phyloP scores from a whole-genome alignment of 1,140 invertebrate genomes.

The Luehdorfia chinensis region DNA sequence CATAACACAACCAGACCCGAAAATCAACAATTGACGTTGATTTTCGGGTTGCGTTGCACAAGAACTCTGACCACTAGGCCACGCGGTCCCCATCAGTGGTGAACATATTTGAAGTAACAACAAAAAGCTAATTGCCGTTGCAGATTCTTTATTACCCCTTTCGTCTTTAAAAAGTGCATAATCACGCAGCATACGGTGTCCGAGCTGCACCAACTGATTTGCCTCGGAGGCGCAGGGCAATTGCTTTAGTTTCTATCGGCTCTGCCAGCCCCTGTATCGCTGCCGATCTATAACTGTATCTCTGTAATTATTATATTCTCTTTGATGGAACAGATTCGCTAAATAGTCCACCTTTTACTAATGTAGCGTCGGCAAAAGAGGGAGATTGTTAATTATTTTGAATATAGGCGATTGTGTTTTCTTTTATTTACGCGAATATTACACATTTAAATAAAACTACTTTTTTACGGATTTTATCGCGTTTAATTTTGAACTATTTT shows the following conservation, averaged over 20 bases:
- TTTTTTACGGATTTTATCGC: no score
- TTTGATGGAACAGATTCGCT: constrained; percentile 71
- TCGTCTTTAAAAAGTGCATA: constrained; percentile 7
- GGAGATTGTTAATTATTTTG: neutral
- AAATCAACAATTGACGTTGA: no score
- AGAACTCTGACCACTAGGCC: no score
- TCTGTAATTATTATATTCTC: constrained; percentile 67
- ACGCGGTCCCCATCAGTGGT: no score
- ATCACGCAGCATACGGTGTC: neutral
- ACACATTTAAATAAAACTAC: no score
- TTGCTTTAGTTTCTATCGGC: constrained; percentile 24
- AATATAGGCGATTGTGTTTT: neutral
- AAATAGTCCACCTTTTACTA: constrained; percentile 56
- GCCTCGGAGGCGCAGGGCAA: constrained; percentile 5
- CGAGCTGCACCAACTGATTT: neutral
- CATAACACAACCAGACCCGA: no score
- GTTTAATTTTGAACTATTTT: no score
- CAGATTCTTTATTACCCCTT: no score
- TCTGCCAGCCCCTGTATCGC: constrained; percentile 30
- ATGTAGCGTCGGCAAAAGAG: constrained; percentile 37
- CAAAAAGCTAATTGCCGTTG: no score
- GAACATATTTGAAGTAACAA: no score
- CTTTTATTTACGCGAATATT: no score
- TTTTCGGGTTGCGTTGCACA: no score
- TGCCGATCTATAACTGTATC: constrained; percentile 65